A percentile compares a stretch with the other conserved stretches of the same genome.
phyloP scores from a whole-genome alignment of 1,140 invertebrate species.

The Pseudobourletiella spinata region DNA sequence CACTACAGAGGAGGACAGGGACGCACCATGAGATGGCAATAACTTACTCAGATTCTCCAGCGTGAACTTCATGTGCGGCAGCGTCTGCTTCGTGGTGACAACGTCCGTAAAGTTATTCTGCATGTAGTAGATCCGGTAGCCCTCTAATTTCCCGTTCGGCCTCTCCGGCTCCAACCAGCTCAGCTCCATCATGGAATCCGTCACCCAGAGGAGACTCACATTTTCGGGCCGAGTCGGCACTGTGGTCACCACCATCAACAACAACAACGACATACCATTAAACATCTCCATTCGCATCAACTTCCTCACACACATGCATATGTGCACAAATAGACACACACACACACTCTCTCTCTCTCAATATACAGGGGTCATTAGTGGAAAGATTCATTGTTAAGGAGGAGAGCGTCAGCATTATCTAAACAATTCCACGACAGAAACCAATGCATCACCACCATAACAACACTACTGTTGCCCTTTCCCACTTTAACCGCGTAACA shows the following conservation, averaged over 20 bases:
- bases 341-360: neutral
- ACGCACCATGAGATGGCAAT: too few relatives aligned
- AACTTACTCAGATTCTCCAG: constrained; percentile 53
- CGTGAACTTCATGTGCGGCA: constrained; percentile 35
- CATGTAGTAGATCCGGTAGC: constrained; percentile 62
- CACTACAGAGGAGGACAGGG: too few relatives aligned
- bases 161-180: constrained; percentile 65
- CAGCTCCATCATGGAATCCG: constrained; percentile 63
- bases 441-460: too few relatives aligned
- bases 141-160: constrained; percentile 58
- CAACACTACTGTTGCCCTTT: too few relatives aligned
- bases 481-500: too few relatives aligned
- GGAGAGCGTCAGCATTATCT: too few relatives aligned
- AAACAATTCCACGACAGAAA: too few relatives aligned
- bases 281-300: too few relatives aligned
- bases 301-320: neutral
- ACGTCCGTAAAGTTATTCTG: constrained; percentile 57
- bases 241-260: too few relatives aligned
- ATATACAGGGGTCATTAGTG: neutral
- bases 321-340: neutral
- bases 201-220: constrained; percentile 62
- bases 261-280: too few relatives aligned
- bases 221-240: constrained; percentile 57
- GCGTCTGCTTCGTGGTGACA: constrained; percentile 45
- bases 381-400: too few relatives aligned